Evolutionary conservation across 2,113 vertebrate genomes (phyloP).

Genomic region (Oriolus oriolus): DNA sequence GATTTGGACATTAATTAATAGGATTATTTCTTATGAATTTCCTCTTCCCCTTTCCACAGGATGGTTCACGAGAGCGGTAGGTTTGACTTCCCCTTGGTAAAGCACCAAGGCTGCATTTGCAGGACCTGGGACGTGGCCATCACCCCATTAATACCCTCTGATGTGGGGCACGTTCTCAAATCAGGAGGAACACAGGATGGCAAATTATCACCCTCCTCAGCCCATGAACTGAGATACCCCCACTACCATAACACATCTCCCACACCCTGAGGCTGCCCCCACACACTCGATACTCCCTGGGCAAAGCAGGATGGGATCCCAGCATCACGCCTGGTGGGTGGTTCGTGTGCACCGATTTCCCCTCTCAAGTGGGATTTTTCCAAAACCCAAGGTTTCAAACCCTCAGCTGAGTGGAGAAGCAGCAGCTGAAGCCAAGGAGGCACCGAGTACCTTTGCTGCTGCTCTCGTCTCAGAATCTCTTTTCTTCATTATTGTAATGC

Average conservation of each 20-base stretch:
- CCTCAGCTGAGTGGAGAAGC: background rate
- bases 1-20: conserved; percentile 46
- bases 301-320: background rate
- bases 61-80: accelerated
- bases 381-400: background rate
- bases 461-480: background rate
- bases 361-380: background rate
- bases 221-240: background rate
- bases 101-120: background rate
- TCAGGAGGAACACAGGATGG: background rate
- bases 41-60: background rate
- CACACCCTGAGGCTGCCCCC: background rate
- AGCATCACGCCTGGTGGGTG: accelerated
- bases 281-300: accelerated
- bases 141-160: accelerated
- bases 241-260: accelerated
- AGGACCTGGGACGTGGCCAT: background rate
- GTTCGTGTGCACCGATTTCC: background rate
- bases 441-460: background rate
- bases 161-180: accelerated
- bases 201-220: background rate
- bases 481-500: conserved; percentile 38
- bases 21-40: conserved; percentile 39
- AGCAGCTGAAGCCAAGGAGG: background rate
- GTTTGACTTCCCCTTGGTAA: background rate